These are phyloP conservation scores for Erpetoichthys calabaricus DNA, from an alignment of 2,797 vertebrate species.

Conservation along the genomic window DNA sequence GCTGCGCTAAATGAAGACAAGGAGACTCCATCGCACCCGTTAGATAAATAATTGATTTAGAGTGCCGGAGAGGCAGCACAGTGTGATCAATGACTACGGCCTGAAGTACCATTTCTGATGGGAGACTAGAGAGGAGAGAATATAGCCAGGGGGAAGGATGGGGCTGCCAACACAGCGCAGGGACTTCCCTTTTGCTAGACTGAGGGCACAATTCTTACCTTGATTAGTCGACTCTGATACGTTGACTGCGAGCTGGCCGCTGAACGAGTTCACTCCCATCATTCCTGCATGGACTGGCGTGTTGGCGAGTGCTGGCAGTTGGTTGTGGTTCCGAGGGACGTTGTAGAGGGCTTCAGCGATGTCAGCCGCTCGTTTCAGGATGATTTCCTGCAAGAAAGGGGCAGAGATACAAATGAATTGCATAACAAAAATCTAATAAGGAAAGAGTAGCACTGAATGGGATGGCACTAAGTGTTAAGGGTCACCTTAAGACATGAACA, in stretches of 20 bases:
- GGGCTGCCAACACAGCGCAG: neutral
- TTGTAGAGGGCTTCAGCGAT: slow-evolving; percentile 91
- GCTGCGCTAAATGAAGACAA: too few species aligned
- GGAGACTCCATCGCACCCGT: too few species aligned
- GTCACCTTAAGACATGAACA: too few species aligned
- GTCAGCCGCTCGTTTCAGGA: slow-evolving; percentile 86
- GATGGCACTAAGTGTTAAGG: too few species aligned
- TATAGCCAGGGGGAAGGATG: neutral
- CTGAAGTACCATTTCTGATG: too few species aligned
- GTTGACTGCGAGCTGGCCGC: slow-evolving; percentile 88
- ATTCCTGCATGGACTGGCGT: slow-evolving; percentile 81
- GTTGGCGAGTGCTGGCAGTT: slow-evolving; percentile 73
- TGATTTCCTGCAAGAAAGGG: slow-evolving; percentile 66
- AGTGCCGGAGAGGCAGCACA: too few species aligned
- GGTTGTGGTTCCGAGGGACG: slow-evolving; percentile 89
- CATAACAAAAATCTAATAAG: neutral
- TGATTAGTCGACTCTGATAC: slow-evolving; percentile 86
- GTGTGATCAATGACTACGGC: too few species aligned
- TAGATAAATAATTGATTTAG: too few species aligned
- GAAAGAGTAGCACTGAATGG: neutral
- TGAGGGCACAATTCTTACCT: too few species aligned
- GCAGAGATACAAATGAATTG: slow-evolving; percentile 2
- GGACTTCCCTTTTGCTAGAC: too few species aligned
- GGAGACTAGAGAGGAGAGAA: slow-evolving; percentile 13
- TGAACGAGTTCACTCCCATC: slow-evolving; percentile 92